Base-by-base conservation (phyloP, 2,888 invertebrate genomes). In the Oscheius sp. region DNA sequence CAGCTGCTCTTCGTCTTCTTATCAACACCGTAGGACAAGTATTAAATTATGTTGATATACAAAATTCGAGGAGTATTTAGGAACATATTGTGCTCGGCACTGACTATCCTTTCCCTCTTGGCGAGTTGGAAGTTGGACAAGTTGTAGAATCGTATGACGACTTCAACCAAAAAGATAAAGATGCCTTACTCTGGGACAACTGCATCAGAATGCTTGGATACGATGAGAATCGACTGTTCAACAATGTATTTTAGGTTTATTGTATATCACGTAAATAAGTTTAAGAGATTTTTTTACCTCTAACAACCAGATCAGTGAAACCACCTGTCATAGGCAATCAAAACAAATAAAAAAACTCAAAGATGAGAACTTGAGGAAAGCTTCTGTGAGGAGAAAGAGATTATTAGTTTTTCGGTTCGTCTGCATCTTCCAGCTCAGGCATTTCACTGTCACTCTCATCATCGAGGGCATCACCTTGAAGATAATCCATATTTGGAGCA, bases 61-160 rank as follows among this genome's bases (percentile, higher is more conserved):
- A 49, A 7, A 55, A 69, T 9, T 16, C 16, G 18, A 1, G 27
- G 7, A 16, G n/a, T 9, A 77, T 80, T 18, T 84, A 91, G 90
- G 90, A 91, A 66, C 84, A 88, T 12, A 89, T 92, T 6, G 88
- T 91, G 3, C 87, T 91, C 45, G 91, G 91, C 1, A 91, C 90
- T 35, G 91, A 91, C 83, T 92, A 91, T 82, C 91, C 91, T 0
- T 91, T 91, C 82, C 91, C 91, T 3, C 88, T 91, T 6, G 91
- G 91, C 5, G 91, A 91, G 80, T 88, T 89, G 41, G 85, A 88
- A 49, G 75, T 79, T 13, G 79, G 77, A 35, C 72, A 75, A 53
- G 80, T 81, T 7, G 78, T 81, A 1, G 83, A 81, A 52, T 77
- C 80, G 13, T 78, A 78, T 59, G 25, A 69, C 0, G 53, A 35